Percentiles rank a stretch among this genome's conserved stretches.
phyloP scores from a whole-genome alignment of 2,888 invertebrate genomes.

The Sphinx pinastri region DNA sequence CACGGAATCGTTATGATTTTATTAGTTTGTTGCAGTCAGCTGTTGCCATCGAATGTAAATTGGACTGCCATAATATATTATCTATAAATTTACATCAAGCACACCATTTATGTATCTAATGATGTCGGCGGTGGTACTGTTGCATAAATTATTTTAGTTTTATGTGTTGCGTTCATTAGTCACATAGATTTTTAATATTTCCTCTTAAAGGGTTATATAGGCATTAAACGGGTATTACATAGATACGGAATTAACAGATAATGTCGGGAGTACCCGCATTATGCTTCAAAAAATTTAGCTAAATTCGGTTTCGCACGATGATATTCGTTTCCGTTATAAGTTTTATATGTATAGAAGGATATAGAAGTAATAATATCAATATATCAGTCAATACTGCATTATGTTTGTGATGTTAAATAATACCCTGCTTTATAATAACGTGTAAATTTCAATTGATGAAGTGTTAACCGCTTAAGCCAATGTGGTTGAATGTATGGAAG shows the following conservation, averaged over 20 bases:
- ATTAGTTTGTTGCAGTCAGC: conserved; percentile 12
- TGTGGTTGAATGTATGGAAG: conserved; percentile 45
- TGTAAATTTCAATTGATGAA: not conserved
- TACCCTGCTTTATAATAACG: not conserved
- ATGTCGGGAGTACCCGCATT: too few relatives aligned
- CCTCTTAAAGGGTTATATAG: not conserved
- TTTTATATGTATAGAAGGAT: too few relatives aligned
- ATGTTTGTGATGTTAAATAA: not conserved
- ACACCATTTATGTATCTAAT: not conserved
- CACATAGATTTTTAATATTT: conserved; percentile 10
- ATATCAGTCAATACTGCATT: too few relatives aligned
- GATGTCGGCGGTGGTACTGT: not conserved
- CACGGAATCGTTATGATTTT: conserved; percentile 42
- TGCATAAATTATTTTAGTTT: not conserved
- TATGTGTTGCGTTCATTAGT: conserved; percentile 1
- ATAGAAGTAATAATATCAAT: not conserved
- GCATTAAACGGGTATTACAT: not conserved
- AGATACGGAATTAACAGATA: not conserved
- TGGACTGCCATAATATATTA: conserved; percentile 4
- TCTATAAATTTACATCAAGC: not conserved
- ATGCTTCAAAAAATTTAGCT: too few relatives aligned
- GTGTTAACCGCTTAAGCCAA: conserved; percentile 48
- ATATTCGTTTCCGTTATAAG: too few relatives aligned
- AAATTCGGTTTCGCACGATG: too few relatives aligned
- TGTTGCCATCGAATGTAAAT: conserved; percentile 11